Conservation (phyloP, 2,888 invertebrate genomes). For the Nomada fucata region DNA sequence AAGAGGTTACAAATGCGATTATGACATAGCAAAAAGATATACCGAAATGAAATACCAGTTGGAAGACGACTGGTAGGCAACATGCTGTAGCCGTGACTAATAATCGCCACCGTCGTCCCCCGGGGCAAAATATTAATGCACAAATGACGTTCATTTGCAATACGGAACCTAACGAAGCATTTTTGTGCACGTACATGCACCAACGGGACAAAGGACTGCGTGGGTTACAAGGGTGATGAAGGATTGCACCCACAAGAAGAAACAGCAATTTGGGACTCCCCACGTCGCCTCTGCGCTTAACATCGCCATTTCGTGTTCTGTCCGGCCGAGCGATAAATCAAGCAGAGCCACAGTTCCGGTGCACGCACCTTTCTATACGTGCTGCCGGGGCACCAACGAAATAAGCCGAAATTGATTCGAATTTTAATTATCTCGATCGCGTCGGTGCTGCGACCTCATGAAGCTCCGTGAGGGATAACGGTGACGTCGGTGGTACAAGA, state of each 20-base stretch:
- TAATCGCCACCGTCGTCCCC: not conserved
- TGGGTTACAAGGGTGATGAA: slow-evolving; percentile 66
- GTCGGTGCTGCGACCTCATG: not conserved
- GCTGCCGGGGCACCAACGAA: not conserved
- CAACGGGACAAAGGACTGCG: slow-evolving; percentile 60
- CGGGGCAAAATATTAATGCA: slow-evolving; percentile 6
- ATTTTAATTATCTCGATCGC: slow-evolving; percentile 51
- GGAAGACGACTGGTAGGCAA: not conserved
- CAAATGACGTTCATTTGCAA: slow-evolving; percentile 34
- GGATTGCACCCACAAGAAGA: slow-evolving; percentile 64
- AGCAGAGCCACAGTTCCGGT: slow-evolving; percentile 51
- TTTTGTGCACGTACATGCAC: slow-evolving; percentile 40
- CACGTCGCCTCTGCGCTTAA: slow-evolving; percentile 66
- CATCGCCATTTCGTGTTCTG: slow-evolving; percentile 69
- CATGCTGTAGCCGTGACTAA: not conserved
- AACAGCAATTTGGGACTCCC: slow-evolving; percentile 71
- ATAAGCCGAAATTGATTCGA: slow-evolving; percentile 42
- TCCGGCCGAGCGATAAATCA: slow-evolving; percentile 64
- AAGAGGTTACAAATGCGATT: no score
- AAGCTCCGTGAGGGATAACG: not conserved
- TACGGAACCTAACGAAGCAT: slow-evolving; percentile 44
- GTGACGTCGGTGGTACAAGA: not conserved
- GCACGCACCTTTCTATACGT: slow-evolving; percentile 15
- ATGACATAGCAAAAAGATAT: no score
- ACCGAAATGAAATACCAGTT: not conserved